Conservation (phyloP, 2,888 invertebrate genomes). For the Conomelus anceps region DNA sequence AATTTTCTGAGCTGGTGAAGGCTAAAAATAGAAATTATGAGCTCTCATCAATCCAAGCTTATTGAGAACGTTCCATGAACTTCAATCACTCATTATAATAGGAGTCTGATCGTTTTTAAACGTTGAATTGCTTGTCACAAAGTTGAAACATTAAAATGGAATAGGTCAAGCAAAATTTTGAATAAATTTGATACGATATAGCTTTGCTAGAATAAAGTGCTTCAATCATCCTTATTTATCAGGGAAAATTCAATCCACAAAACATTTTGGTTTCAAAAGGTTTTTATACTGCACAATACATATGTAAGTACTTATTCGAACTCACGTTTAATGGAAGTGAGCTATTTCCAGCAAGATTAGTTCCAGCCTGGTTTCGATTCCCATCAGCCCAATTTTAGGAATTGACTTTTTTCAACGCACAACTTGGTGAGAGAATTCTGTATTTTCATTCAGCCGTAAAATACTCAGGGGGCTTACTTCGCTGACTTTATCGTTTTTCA, state of each 20-base stretch:
- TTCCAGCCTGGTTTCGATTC: not conserved
- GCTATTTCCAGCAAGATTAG: not conserved
- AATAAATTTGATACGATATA: too few relatives aligned
- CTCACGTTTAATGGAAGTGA: not conserved
- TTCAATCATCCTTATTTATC: not conserved
- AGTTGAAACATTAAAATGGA: too few relatives aligned
- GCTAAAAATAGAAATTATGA: too few relatives aligned
- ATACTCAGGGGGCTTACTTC: not conserved
- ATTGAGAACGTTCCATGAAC: too few relatives aligned
- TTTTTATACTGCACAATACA: not conserved
- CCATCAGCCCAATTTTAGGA: not conserved
- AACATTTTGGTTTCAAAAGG: not conserved
- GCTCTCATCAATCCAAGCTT: too few relatives aligned
- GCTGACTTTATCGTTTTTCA: not conserved
- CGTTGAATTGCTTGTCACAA: too few relatives aligned
- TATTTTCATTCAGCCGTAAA: not conserved
- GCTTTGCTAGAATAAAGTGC: not conserved
- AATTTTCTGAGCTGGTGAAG: too few relatives aligned
- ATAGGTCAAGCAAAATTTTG: too few relatives aligned
- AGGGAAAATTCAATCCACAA: not conserved
- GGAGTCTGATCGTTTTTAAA: too few relatives aligned
- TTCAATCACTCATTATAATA: too few relatives aligned
- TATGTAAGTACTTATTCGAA: not conserved
- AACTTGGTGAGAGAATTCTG: not conserved
- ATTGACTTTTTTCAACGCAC: not conserved